Evolutionary conservation across 2,113 vertebrate species (phyloP), one percentile per base, ranked within the genome.

Genomic region (Notarius lentiginosus): DNA sequence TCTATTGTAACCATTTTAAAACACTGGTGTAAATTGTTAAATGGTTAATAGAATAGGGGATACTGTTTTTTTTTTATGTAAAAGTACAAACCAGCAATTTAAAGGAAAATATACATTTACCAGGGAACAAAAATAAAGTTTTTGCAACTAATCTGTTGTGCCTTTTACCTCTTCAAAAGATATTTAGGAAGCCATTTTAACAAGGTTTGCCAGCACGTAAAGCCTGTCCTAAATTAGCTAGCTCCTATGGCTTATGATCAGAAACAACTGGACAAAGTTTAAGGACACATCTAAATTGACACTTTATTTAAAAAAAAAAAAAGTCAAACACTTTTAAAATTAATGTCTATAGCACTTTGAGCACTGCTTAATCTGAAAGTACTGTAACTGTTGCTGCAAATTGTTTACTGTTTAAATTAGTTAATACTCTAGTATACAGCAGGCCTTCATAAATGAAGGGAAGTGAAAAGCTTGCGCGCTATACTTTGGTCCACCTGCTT

Each of bases 381-480:
- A 22, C 11, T 18, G 0, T 34, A 4, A 17, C 27, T 58, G 15
- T 56, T 56, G 14, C n/a, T 56, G 51, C 53, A 30, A 56, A 22
- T 15, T 2, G 18, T 30, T 58, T 5, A 18, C 4, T 81, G 10
- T 41, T 61, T 79, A 58, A 79, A 79, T 58, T 34, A 58, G 27
- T 30, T 79, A 17, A 79, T 20, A 20, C 8, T 27, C 2, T 55
- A 70, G 20, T 60, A 17, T 30, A 27, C 41, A 49, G 41, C 6
- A 55, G 0, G 2, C 41, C 10, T n/a, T 95, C 86, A 95, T 84
- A 95, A 34, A 0, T 95, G 92, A 22, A 96, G 93, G 0, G 92
- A 70, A 56, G 91, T 76, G 10, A 98, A 96, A 55, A 96, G 94
- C 88, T 96, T 98, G 22, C 95, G 89, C 75, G 93, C 84, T 0